These are phyloP conservation scores for Eilema sororculum DNA, from an alignment of 2,888 invertebrate species.

Conservation along the genomic window DNA sequence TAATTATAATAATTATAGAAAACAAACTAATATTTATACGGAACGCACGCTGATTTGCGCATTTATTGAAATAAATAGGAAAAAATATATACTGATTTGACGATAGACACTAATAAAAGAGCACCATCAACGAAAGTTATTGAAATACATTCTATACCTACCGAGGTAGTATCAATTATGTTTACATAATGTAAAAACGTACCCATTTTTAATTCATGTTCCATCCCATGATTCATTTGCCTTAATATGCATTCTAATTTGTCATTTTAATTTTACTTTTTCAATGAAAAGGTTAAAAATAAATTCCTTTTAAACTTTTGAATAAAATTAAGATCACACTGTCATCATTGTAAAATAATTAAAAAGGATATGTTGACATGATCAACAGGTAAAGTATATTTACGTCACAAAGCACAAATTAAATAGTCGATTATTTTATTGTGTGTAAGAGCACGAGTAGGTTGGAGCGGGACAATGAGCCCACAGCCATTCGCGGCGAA, in stretches of 20 bases:
- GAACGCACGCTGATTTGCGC: no score
- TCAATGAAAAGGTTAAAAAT: background rate
- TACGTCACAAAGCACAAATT: conserved; percentile 69
- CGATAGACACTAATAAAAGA: background rate
- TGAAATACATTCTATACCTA: no score
- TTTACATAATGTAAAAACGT: background rate
- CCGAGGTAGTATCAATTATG: no score
- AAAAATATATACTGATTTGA: no score
- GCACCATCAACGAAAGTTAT: background rate
- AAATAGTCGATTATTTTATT: conserved; percentile 67
- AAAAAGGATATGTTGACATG: conserved; percentile 37
- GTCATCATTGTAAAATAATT: conserved; percentile 33
- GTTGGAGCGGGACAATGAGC: conserved; percentile 36
- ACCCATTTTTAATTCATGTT: conserved; percentile 4
- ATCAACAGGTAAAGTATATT: conserved; percentile 67
- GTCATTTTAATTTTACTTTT: background rate
- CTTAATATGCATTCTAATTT: background rate
- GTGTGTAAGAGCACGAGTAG: conserved; percentile 61
- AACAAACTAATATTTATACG: no score
- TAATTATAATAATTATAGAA: background rate
- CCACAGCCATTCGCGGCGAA: conserved; percentile 67
- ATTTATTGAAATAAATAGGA: background rate
- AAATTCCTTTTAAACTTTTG: conserved; percentile 14
- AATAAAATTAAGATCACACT: conserved; percentile 27
- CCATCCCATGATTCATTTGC: background rate